Conservation (phyloP, 2,797 vertebrate species). For the Poecilia picta region DNA sequence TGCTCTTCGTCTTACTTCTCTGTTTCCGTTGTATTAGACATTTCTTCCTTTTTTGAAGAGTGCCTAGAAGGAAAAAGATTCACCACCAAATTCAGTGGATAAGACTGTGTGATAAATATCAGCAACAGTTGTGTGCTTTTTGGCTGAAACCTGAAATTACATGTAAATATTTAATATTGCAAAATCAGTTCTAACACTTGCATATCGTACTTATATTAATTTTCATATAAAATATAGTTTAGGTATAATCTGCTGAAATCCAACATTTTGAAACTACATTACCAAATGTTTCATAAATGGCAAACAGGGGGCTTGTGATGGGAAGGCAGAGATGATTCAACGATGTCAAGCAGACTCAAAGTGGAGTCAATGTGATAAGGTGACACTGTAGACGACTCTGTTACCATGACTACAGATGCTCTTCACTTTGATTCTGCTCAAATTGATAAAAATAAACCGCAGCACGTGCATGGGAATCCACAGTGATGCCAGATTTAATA, state of each 20-base stretch:
- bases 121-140: background rate
- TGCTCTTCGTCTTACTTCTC: background rate
- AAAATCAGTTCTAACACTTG: background rate
- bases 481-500: background rate
- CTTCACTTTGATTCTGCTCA: background rate
- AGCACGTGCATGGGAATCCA: background rate
- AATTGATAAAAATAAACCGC: background rate
- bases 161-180: background rate
- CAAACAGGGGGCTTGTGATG: background rate
- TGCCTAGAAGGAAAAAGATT: background rate
- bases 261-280: background rate
- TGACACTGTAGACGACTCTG: background rate
- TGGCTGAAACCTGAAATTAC: background rate
- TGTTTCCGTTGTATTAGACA: background rate
- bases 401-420: slow-evolving; percentile 13
- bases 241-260: background rate
- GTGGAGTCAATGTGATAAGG: background rate
- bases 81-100: background rate
- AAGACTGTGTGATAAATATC: background rate
- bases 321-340: background rate
- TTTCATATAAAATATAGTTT: background rate
- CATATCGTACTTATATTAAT: background rate
- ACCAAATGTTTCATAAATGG: background rate
- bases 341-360: background rate
- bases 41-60: background rate